phyloP scores from a whole-genome alignment of 2,797 vertebrate species.

The Microctenopoma stevenorrisi region DNA sequence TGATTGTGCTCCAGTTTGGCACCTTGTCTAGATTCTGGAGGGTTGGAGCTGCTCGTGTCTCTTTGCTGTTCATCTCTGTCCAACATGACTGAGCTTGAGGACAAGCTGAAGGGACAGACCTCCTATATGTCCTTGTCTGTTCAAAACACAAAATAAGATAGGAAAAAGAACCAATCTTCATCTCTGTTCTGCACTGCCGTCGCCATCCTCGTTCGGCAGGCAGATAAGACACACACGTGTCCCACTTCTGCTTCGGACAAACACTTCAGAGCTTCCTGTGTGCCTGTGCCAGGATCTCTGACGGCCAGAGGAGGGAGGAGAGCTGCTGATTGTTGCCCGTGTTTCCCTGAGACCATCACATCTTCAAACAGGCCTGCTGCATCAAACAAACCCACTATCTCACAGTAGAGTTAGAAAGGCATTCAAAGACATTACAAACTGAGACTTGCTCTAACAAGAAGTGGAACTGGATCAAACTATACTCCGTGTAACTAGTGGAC shows the following conservation, averaged over 20 bases:
- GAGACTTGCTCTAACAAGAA: background rate
- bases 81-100: conserved; percentile 9
- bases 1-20: conserved; percentile 12
- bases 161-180: background rate
- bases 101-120: background rate
- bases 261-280: conserved; percentile 43
- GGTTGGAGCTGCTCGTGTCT: background rate
- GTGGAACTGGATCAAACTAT: no score
- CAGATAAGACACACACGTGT: conserved; percentile 43
- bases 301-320: background rate
- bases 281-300: conserved; percentile 40
- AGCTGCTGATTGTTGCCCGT: conserved; percentile 21
- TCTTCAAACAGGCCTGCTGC: conserved; percentile 19
- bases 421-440: background rate
- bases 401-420: background rate
- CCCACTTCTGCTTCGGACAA: conserved; percentile 36
- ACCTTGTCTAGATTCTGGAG: background rate
- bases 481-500: no score
- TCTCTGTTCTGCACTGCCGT: background rate
- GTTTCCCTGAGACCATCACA: conserved; percentile 24
- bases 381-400: conserved; percentile 6
- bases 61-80: conserved; percentile 3
- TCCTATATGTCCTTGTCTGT: background rate
- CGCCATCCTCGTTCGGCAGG: conserved; percentile 42
- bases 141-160: conserved; percentile 27